These are phyloP conservation scores for Mormoops blainvillei DNA, from an alignment of 2,113 vertebrate genomes.

Conservation along the genomic window DNA sequence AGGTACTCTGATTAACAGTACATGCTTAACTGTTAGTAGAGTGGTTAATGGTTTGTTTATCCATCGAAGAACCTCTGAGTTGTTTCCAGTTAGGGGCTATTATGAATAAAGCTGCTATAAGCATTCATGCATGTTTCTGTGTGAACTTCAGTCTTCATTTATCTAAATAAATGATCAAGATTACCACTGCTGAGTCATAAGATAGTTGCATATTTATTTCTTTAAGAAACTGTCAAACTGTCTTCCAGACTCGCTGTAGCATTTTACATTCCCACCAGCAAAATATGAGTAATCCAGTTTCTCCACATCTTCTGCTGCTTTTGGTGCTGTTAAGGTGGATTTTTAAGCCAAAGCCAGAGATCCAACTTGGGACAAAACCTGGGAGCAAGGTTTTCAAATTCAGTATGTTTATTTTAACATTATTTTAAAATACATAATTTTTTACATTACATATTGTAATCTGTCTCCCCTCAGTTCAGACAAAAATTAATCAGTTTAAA, in stretches of 20 bases:
- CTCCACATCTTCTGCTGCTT: neutral
- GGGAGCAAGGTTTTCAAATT: neutral
- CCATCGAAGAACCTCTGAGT: neutral
- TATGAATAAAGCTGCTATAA: neutral
- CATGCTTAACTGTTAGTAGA: neutral
- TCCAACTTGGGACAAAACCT: neutral
- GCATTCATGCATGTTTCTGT: neutral
- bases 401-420: neutral
- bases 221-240: neutral
- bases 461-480: neutral
- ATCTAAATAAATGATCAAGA: neutral
- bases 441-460: neutral
- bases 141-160: neutral
- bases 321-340: neutral
- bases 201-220: neutral
- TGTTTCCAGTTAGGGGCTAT: neutral
- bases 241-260: neutral
- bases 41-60: neutral
- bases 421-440: neutral
- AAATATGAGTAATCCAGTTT: neutral
- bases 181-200: neutral
- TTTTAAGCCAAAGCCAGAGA: slow-evolving; percentile 36
- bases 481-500: neutral
- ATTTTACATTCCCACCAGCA: neutral
- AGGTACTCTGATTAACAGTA: neutral